A percentile compares a stretch with the other conserved stretches of the same genome.
These are phyloP conservation scores for Penaeus vannamei DNA, from an alignment of 1,140 invertebrate genomes.

Conservation along the genomic window DNA sequence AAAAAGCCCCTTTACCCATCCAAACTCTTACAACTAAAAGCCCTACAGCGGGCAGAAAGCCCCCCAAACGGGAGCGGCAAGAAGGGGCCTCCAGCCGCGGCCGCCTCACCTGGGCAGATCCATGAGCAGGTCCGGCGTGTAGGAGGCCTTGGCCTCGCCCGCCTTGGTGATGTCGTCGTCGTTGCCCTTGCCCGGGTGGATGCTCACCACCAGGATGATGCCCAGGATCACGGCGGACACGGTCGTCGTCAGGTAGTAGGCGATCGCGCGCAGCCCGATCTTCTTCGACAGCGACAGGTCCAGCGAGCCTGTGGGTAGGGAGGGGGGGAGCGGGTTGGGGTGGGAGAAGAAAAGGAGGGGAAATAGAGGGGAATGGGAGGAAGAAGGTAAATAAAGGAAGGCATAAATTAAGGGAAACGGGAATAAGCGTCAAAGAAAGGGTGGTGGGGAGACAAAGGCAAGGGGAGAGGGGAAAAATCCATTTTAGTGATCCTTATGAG, in stretches of 20 bases:
- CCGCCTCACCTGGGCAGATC: slow-evolving; percentile 78
- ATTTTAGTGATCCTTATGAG: too few relatives aligned
- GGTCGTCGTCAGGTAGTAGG: slow-evolving; percentile 93
- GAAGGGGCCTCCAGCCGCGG: not conserved
- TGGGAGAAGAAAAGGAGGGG: not conserved
- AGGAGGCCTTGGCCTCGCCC: slow-evolving; percentile 74
- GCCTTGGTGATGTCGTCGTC: slow-evolving; percentile 72
- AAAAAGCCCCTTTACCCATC: too few relatives aligned
- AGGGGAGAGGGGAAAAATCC: too few relatives aligned
- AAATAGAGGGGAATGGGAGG: too few relatives aligned
- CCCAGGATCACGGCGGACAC: slow-evolving; percentile 89
- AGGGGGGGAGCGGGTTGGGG: too few relatives aligned
- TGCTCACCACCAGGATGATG: slow-evolving; percentile 87
- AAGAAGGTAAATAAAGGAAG: too few relatives aligned
- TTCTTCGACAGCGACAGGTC: slow-evolving; percentile 80
- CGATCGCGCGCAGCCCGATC: slow-evolving; percentile 84
- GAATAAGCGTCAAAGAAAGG: too few relatives aligned
- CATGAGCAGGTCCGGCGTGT: slow-evolving; percentile 91
- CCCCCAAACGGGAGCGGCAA: too few relatives aligned
- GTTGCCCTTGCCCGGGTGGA: slow-evolving; percentile 84
- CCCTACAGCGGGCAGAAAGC: too few relatives aligned
- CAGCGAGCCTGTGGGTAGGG: slow-evolving; percentile 71
- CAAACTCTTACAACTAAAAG: too few relatives aligned
- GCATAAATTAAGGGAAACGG: too few relatives aligned
- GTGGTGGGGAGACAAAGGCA: too few relatives aligned